Conservation (phyloP, 2,797 vertebrate genomes). For the Synanceia verrucosa region DNA sequence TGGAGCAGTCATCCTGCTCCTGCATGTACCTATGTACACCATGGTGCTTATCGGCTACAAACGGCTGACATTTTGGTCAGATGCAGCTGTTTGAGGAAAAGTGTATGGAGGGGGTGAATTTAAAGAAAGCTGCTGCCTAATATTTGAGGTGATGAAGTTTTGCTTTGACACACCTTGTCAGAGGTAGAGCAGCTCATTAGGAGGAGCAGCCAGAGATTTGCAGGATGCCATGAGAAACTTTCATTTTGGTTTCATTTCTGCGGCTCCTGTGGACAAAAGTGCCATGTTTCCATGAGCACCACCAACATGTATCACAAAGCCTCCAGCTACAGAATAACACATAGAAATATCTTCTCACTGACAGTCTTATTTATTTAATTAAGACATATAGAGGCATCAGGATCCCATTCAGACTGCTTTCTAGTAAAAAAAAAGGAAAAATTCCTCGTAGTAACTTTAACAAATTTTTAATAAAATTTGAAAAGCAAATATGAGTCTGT, state of each 20-base stretch:
- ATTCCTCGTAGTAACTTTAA: not conserved
- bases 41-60: not conserved
- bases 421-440: not conserved
- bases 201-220: not conserved
- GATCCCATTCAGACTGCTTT: not conserved
- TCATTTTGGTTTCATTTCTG: not conserved
- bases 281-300: not conserved
- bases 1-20: not conserved
- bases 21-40: not conserved
- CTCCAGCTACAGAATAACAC: too few relatives aligned
- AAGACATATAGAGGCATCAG: not conserved
- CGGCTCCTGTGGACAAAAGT: not conserved
- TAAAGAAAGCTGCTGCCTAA: not conserved
- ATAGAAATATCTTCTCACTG: not conserved
- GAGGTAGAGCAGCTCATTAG: not conserved
- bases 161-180: not conserved
- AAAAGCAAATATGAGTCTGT: not conserved
- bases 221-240: not conserved
- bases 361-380: not conserved
- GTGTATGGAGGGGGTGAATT: too few relatives aligned
- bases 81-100: not conserved
- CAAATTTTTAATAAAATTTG: not conserved
- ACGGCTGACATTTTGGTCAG: not conserved
- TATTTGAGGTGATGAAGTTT: not conserved
- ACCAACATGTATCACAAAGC: too few relatives aligned